These are phyloP conservation scores for Delichon dasypus DNA, from an alignment of 2,797 vertebrate species.

Conservation along the genomic window DNA sequence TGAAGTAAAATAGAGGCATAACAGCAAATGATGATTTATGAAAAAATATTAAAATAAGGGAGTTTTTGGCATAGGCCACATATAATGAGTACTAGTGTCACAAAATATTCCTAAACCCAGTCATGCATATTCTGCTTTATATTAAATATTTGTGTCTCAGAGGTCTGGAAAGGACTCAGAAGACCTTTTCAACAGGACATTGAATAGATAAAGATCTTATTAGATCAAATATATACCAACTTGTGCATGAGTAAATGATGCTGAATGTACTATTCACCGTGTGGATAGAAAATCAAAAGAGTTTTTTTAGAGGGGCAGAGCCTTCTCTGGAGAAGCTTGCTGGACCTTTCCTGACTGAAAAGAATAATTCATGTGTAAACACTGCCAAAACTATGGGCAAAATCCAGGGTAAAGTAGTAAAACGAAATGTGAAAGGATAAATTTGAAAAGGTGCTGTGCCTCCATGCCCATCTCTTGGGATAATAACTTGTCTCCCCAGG, in stretches of 20 bases:
- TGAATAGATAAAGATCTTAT: not conserved
- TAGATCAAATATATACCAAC: not conserved
- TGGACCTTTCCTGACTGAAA: not conserved
- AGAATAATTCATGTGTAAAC: not conserved
- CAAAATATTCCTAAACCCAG: not conserved
- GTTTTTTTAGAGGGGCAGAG: not conserved
- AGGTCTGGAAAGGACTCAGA: not conserved
- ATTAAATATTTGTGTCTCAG: not conserved
- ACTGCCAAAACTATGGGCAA: not conserved
- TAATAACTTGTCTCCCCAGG: not conserved
- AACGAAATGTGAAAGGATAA: not conserved
- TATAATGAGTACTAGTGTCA: not conserved
- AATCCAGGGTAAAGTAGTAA: not conserved
- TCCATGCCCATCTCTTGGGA: not conserved
- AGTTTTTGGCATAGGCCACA: not conserved
- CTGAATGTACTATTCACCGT: not conserved
- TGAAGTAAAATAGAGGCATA: not conserved
- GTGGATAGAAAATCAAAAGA: not conserved
- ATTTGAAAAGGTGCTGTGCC: not conserved
- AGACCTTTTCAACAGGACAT: not conserved
- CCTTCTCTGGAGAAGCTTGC: not conserved
- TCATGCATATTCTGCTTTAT: not conserved
- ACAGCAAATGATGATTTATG: constrained; percentile 6
- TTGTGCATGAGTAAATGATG: not conserved
- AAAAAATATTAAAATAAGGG: not conserved